Conservation (phyloP, 2,888 invertebrate species). For the Congeria kusceri region DNA sequence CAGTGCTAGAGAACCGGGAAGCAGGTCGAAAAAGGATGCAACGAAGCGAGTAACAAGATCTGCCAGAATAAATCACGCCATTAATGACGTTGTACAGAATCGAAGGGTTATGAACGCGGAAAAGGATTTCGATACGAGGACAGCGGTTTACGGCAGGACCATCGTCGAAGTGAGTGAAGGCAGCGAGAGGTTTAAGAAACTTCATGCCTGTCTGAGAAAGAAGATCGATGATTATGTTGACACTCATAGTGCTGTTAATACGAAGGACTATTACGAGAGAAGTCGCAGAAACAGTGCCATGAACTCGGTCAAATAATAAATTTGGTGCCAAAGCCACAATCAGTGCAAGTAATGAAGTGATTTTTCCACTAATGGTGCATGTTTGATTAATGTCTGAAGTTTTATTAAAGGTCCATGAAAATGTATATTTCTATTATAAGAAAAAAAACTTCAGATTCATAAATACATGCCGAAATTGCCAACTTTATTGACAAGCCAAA, state of each 20-base stretch:
- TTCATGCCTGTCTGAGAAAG: constrained; percentile 66
- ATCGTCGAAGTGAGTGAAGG: constrained; percentile 64
- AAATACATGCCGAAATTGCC: no score
- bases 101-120: constrained; percentile 71
- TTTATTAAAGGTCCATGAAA: no score
- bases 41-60: constrained; percentile 51
- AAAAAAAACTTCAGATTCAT: no score
- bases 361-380: no score
- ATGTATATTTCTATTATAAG: no score
- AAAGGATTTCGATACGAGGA: constrained; percentile 66
- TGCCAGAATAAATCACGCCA: constrained; percentile 67
- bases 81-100: constrained; percentile 69
- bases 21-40: constrained; percentile 32
- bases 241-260: constrained; percentile 59
- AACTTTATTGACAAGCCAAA: no score
- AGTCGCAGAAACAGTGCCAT: constrained; percentile 38
- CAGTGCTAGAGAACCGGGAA: constrained; percentile 38
- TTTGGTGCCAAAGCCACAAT: no score
- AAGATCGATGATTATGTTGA: constrained; percentile 65
- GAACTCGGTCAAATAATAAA: neutral
- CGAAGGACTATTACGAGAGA: constrained; percentile 41
- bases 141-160: constrained; percentile 62
- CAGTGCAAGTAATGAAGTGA: no score
- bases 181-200: constrained; percentile 66
- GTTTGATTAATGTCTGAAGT: no score